These are phyloP conservation scores for Drosophila dunni DNA, from an alignment of 1,140 invertebrate genomes.

Conservation along the genomic window DNA sequence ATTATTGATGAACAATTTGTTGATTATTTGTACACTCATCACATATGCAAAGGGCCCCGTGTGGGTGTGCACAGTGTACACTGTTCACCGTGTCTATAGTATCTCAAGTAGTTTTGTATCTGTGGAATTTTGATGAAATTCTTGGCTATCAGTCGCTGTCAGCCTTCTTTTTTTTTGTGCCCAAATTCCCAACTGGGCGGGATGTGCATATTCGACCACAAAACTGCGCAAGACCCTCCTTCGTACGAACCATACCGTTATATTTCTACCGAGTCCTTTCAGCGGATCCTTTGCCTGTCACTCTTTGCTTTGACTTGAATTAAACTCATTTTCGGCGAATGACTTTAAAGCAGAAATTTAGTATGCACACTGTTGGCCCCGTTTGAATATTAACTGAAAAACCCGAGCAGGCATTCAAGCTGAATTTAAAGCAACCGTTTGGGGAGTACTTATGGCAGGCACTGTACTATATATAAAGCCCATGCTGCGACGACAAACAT, in stretches of 20 bases:
- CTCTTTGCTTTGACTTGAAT: conserved; percentile 10
- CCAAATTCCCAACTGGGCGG: conserved; percentile 13
- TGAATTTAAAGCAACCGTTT: conserved; percentile 27
- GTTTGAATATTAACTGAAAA: conserved; percentile 6
- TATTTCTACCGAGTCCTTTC: neutral
- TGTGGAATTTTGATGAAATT: conserved; percentile 69
- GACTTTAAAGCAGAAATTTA: conserved; percentile 34
- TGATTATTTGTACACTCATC: neutral
- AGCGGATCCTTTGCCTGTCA: conserved; percentile 8
- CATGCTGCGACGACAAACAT: conserved; percentile 36
- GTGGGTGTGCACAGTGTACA: neutral
- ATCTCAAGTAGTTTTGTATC: conserved; percentile 54
- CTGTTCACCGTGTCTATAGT: neutral
- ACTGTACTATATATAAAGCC: neutral
- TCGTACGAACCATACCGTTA: neutral
- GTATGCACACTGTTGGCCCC: conserved; percentile 37
- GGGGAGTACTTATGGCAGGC: neutral
- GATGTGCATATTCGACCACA: conserved; percentile 30
- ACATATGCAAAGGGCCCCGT: neutral
- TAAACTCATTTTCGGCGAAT: conserved; percentile 19
- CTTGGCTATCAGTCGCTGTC: conserved; percentile 24
- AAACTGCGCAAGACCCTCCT: conserved; percentile 17
- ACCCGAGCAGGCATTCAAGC: neutral
- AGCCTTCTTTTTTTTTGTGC: neutral
- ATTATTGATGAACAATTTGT: conserved; percentile 18